A percentile compares a stretch with the other conserved stretches of the same genome.
Evolutionary conservation across 2,113 vertebrate genomes (phyloP).

Genomic region (Ammospiza nelsoni): DNA sequence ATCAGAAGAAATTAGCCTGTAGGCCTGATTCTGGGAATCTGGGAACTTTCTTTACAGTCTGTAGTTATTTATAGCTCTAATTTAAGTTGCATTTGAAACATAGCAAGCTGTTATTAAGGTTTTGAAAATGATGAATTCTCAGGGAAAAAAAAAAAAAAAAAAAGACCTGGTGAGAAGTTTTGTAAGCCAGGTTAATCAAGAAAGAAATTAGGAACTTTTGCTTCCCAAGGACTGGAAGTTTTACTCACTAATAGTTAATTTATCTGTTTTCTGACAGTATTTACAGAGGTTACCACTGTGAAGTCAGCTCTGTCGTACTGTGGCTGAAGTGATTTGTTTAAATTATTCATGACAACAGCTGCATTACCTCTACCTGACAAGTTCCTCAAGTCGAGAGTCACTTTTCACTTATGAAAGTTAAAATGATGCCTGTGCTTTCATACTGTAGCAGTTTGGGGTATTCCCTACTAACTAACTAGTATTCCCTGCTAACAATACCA

Average conservation of each 20-base stretch:
- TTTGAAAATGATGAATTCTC: not conserved
- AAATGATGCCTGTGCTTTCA: not conserved
- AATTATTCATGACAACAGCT: constrained; percentile 1
- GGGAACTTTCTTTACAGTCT: not conserved
- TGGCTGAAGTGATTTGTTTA: constrained; percentile 1
- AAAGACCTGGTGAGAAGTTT: not conserved
- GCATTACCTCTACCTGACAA: not conserved
- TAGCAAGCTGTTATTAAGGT: not conserved
- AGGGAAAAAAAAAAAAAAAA: not conserved
- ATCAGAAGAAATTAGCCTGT: not conserved
- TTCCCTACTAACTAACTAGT: not conserved
- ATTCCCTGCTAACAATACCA: not conserved
- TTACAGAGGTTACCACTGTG: not conserved
- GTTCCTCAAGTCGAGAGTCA: not conserved
- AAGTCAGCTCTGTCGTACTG: not conserved
- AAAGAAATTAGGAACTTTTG: not conserved
- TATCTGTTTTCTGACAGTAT: not conserved
- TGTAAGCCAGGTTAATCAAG: not conserved
- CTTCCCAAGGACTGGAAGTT: not conserved
- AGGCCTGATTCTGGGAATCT: not conserved
- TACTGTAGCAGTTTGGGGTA: not conserved
- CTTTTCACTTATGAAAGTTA: not conserved
- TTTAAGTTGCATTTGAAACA: not conserved
- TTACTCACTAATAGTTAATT: not conserved
- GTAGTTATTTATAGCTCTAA: not conserved